Evolutionary conservation across 53 echinoderm and acorn worm genomes (phyloP).

Genomic region (Mesocentrotus franciscanus): DNA sequence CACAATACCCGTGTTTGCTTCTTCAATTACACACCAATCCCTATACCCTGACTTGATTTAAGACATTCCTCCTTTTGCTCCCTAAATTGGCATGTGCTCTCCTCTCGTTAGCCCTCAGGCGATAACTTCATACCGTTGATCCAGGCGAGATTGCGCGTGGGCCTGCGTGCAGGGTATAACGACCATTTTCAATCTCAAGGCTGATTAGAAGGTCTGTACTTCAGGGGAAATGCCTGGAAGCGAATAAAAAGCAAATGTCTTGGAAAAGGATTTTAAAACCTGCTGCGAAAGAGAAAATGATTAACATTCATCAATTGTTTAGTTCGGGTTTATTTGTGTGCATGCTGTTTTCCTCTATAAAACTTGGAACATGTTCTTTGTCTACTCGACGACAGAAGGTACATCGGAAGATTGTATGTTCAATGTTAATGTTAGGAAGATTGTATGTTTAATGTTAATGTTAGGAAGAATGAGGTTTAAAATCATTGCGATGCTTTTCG

Average conservation of each 20-base stretch:
- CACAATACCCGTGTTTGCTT: not conserved
- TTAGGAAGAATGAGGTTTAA: too few relatives aligned
- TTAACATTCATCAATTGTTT: not conserved
- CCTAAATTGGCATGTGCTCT: constrained; percentile 23
- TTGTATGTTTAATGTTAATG: too few relatives aligned
- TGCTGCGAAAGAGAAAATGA: not conserved
- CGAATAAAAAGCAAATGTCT: not conserved
- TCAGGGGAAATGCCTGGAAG: constrained; percentile 13
- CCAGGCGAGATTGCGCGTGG: not conserved
- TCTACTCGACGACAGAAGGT: not conserved
- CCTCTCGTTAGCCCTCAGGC: not conserved
- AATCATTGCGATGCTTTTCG: too few relatives aligned
- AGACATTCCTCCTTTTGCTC: not conserved
- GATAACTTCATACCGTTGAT: constrained; percentile 25
- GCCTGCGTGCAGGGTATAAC: not conserved
- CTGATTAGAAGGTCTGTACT: not conserved
- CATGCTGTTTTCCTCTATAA: not conserved
- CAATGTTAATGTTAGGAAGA: too few relatives aligned
- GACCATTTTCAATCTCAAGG: not conserved
- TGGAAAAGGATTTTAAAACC: not conserved
- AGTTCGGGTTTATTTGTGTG: not conserved
- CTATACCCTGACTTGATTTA: not conserved
- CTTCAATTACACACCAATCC: constrained; percentile 22
- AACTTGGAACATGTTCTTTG: not conserved
- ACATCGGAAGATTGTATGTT: too few relatives aligned